These are phyloP conservation scores for Sinella curviseta DNA, from an alignment of 1,140 invertebrate species.

Conservation along the genomic window DNA sequence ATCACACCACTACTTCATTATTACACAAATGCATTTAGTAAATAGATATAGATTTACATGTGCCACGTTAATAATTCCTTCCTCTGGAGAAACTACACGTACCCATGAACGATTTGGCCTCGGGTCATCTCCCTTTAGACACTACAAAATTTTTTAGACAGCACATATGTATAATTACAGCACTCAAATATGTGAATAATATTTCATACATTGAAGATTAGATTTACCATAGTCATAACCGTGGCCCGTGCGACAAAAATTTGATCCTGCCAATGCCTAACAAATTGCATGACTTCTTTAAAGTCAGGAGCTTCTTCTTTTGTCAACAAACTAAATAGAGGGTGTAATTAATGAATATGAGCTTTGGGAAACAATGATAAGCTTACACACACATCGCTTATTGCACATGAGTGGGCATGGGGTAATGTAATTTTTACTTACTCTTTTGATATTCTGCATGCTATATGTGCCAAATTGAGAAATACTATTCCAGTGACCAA, in stretches of 20 bases:
- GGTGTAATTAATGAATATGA: background rate
- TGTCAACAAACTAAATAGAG: constrained; percentile 13
- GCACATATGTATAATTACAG: no score
- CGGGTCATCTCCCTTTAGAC: constrained; percentile 19
- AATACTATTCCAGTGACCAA: constrained; percentile 30
- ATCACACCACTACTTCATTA: no score
- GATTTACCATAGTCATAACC: constrained; percentile 14
- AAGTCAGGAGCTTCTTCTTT: constrained; percentile 17
- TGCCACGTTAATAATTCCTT: no score
- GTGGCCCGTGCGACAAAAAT: constrained; percentile 31
- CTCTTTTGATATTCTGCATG: constrained; percentile 31
- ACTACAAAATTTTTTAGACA: no score
- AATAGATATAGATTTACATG: no score
- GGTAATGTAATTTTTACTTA: background rate
- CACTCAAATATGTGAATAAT: no score
- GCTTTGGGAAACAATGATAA: background rate
- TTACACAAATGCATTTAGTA: no score
- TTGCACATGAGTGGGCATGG: background rate
- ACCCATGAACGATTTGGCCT: background rate
- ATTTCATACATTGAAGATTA: no score
- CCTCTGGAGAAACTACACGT: no score
- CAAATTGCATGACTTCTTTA: constrained; percentile 15
- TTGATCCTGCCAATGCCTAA: constrained; percentile 25
- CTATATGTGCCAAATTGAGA: constrained; percentile 33
- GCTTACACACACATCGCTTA: background rate